phyloP scores from a whole-genome alignment of 2,797 vertebrate species.

The Myripristis jacobus region DNA sequence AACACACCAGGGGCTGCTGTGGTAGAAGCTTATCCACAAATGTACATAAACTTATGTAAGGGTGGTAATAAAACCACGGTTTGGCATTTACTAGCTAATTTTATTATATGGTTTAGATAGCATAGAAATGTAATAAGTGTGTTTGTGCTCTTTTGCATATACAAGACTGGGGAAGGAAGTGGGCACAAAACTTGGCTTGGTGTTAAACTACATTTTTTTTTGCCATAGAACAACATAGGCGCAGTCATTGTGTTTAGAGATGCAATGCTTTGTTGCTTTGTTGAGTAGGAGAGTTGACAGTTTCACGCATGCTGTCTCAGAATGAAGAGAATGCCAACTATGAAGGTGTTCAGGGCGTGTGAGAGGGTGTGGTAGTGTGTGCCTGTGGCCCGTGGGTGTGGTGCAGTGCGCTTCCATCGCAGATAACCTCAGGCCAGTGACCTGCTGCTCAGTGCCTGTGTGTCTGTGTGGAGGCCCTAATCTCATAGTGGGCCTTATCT shows the following conservation, averaged over 20 bases:
- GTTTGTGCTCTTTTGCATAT: neutral
- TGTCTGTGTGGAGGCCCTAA: slow-evolving; percentile 50
- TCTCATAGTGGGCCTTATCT: slow-evolving; percentile 62
- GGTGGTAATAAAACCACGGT: too few relatives aligned
- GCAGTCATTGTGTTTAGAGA: neutral
- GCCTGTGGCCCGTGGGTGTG: slow-evolving; percentile 59
- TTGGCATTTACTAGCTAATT: too few relatives aligned
- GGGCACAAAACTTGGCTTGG: neutral
- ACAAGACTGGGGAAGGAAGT: neutral
- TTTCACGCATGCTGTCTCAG: slow-evolving; percentile 12
- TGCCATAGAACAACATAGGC: neutral
- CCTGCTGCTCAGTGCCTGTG: slow-evolving; percentile 45
- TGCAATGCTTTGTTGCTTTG: neutral
- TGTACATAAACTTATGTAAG: neutral
- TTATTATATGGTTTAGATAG: too few relatives aligned
- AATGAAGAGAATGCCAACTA: slow-evolving; percentile 45
- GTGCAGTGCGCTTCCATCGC: slow-evolving; percentile 32
- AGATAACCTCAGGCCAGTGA: slow-evolving; percentile 51
- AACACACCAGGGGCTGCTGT: neutral
- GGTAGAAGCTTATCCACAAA: neutral
- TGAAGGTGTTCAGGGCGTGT: slow-evolving; percentile 54
- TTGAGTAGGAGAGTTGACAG: slow-evolving; percentile 29
- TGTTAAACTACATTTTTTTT: neutral
- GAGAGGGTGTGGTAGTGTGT: slow-evolving; percentile 52
- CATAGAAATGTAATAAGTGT: neutral